phyloP scores from a whole-genome alignment of 2,888 invertebrate genomes.

The Lypha dubia region DNA sequence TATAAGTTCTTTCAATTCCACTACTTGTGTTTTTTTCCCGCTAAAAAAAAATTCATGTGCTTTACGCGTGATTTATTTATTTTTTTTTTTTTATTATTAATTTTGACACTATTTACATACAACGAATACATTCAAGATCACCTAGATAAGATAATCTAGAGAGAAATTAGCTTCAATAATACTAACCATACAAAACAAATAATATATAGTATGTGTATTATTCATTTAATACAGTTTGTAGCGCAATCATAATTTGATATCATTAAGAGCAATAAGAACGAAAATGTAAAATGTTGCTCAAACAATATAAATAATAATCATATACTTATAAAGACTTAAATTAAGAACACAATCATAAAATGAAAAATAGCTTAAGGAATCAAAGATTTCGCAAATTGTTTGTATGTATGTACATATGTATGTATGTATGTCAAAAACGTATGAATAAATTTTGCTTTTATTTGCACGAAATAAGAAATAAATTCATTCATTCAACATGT shows the following conservation, averaged over 20 bases:
- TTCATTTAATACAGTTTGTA: conserved; percentile 28
- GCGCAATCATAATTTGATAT: conserved; percentile 52
- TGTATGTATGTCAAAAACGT: too few species aligned
- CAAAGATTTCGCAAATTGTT: background rate
- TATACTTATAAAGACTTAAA: conserved; percentile 40
- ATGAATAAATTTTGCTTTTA: too few species aligned
- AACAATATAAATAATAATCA: conserved; percentile 34
- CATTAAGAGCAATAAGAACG: conserved; percentile 53
- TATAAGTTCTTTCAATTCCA: too few species aligned
- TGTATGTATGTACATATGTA: background rate
- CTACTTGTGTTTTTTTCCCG: too few species aligned
- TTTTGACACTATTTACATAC: background rate
- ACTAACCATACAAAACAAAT: background rate
- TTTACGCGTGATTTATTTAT: background rate
- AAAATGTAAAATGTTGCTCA: background rate
- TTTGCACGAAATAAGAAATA: background rate
- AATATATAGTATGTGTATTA: background rate
- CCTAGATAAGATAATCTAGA: conserved; percentile 67
- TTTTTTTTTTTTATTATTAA: too few species aligned
- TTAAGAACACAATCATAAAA: conserved; percentile 30
- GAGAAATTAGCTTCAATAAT: conserved; percentile 19
- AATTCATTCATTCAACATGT: background rate
- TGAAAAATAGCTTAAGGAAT: background rate
- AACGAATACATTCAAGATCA: conserved; percentile 61
- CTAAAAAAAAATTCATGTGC: too few species aligned